Conservation (phyloP, 2,113 vertebrate species). For the Axis porcinus region DNA sequence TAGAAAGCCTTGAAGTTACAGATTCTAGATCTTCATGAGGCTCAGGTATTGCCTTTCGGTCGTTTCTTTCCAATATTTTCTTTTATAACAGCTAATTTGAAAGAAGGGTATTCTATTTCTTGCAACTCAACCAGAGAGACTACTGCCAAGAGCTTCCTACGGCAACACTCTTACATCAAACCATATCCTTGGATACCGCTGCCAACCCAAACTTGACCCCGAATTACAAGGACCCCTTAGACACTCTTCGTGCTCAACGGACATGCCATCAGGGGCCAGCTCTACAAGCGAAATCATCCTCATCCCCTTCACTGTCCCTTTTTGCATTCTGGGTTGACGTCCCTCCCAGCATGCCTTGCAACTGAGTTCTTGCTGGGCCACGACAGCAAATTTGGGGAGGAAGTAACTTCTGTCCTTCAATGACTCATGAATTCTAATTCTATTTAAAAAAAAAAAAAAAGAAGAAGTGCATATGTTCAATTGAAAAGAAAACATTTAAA, state of each 20-base stretch:
- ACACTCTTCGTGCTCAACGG: background rate
- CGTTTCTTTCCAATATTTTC: background rate
- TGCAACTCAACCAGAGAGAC: background rate
- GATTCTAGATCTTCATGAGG: background rate
- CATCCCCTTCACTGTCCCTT: background rate
- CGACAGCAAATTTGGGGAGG: conserved; percentile 64
- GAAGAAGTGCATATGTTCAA: conserved; percentile 74
- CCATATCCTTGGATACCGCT: background rate
- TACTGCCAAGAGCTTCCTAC: background rate
- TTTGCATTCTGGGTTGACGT: background rate
- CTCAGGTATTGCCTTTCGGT: background rate
- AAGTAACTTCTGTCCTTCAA: conserved; percentile 73
- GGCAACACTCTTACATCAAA: background rate
- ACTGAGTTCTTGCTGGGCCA: conserved; percentile 64
- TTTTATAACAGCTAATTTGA: background rate
- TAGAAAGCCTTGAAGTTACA: background rate
- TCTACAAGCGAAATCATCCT: background rate
- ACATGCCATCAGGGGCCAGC: background rate
- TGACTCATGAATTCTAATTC: conserved; percentile 76
- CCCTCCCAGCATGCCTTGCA: conserved; percentile 64
- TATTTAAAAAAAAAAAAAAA: conserved; percentile 60
- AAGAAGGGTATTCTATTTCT: background rate
- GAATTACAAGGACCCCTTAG: background rate
- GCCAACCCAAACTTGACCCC: background rate
- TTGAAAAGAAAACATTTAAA: conserved; percentile 77